These are phyloP conservation scores for Tricholaema leucomelas DNA, from an alignment of 2,113 vertebrate genomes.

Conservation along the genomic window DNA sequence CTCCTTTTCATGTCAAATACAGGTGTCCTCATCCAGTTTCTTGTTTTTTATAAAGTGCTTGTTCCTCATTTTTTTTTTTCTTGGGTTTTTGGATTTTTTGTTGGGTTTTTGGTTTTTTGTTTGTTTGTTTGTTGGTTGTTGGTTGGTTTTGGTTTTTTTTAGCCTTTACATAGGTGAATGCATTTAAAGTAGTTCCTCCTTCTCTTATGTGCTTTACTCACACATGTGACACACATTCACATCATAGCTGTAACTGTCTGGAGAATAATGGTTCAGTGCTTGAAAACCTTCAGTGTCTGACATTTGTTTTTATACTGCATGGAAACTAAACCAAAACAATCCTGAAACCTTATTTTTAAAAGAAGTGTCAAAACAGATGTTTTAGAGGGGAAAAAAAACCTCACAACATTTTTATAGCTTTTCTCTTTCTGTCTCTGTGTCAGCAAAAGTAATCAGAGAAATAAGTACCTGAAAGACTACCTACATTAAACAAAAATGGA, in stretches of 20 bases:
- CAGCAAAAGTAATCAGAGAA: neutral
- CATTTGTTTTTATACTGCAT: constrained; percentile 12
- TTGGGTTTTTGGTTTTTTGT: neutral
- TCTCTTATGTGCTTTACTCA: neutral
- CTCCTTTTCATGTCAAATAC: neutral
- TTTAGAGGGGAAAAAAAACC: neutral
- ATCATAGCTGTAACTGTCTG: neutral
- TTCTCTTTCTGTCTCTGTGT: neutral
- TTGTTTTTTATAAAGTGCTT: neutral
- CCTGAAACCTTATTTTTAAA: neutral
- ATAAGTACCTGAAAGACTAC: neutral
- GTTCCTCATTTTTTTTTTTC: neutral
- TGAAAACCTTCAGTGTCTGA: neutral
- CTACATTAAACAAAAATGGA: neutral
- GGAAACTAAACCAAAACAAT: neutral
- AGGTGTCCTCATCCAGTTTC: neutral
- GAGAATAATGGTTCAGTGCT: neutral
- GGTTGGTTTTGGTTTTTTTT: neutral
- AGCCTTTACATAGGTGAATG: neutral
- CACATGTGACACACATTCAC: neutral
- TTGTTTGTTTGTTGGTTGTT: neutral
- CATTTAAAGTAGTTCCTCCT: neutral
- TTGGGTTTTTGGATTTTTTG: neutral
- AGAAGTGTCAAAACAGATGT: neutral
- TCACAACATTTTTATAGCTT: neutral